Evolutionary conservation across 2,888 invertebrate species (phyloP), one percentile per base, ranked within the genome.

Genomic region (Stegophylla sp.): DNA sequence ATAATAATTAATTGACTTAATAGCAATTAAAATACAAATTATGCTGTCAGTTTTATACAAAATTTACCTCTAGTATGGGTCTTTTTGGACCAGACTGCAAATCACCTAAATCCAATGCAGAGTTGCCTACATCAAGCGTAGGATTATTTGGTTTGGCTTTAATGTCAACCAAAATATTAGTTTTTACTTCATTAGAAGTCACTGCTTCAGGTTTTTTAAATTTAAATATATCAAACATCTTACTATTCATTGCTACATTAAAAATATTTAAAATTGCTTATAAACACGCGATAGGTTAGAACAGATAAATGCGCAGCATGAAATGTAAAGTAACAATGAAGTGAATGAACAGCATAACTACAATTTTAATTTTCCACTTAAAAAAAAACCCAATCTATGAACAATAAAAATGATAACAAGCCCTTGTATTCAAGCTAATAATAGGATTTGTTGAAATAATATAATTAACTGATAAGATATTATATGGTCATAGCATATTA

Each of bases 121-220:
- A 26, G 1, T 67, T 48, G 26, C 48, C 28, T 26, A 48, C 26
- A 67, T 48, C 13, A 48, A 9, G 5, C 26, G 23, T 48, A 48
- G 23, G 26, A 26, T 67, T 23, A 67, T 67, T 17, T 48, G 17
- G n/a, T n/a, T n/a, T n/a, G n/a, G n/a, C n/a, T n/a, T n/a, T 48
- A 48, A 20, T 67, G 41, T 34, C 17, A 20, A 28, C 28, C 61
- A 17, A 34, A n/a, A n/a, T 1, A 41, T 17, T 48, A 9, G 17
- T 15, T 48, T 26, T 67, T 7, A 61, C 43, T 67, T 66, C 28
- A 69, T n/a, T n/a, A n/a, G n/a, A n/a, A n/a, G n/a, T n/a, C n/a
- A 20, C 20, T 53, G 66, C 51, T 53, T 43, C 56, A 15, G 26
- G 28, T 69, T 81, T 81, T 69, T 81, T 81, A 67, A 45, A 63